phyloP scores from a whole-genome alignment of 64 coral and sea anemone species.

The Actinia equina region DNA sequence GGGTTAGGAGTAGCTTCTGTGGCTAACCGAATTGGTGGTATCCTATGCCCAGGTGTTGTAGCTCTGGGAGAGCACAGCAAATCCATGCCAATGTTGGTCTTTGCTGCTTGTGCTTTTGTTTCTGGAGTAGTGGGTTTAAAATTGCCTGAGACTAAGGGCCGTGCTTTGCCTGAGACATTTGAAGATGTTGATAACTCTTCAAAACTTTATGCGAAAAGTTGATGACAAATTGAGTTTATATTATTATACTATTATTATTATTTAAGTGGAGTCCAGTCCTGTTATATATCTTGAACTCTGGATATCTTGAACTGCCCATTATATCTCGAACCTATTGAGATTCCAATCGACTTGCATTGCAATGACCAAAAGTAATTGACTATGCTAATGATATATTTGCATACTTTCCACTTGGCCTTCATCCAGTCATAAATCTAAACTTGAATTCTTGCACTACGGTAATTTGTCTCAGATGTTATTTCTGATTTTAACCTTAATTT shows the following conservation, averaged over 20 bases:
- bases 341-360: no score
- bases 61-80: constrained; percentile 67
- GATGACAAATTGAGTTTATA: not conserved
- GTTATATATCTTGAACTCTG: not conserved
- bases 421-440: no score
- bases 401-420: no score
- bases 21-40: constrained; percentile 60
- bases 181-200: constrained; percentile 61
- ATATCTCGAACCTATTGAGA: no score
- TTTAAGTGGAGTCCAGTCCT: not conserved
- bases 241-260: not conserved
- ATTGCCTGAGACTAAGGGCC: constrained; percentile 78
- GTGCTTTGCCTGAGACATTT: constrained; percentile 72
- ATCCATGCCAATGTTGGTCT: constrained; percentile 75
- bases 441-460: no score
- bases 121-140: constrained; percentile 47
- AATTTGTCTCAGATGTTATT: no score
- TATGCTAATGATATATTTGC: no score
- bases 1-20: constrained; percentile 70
- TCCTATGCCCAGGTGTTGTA: constrained; percentile 71
- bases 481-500: no score
- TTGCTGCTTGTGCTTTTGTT: constrained; percentile 48
- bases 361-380: no score
- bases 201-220: constrained; percentile 18
- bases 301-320: no score